Evolutionary conservation across 2,113 vertebrate species (phyloP), one percentile per base, ranked within the genome.

Genomic region (Oreocharis arfaki): DNA sequence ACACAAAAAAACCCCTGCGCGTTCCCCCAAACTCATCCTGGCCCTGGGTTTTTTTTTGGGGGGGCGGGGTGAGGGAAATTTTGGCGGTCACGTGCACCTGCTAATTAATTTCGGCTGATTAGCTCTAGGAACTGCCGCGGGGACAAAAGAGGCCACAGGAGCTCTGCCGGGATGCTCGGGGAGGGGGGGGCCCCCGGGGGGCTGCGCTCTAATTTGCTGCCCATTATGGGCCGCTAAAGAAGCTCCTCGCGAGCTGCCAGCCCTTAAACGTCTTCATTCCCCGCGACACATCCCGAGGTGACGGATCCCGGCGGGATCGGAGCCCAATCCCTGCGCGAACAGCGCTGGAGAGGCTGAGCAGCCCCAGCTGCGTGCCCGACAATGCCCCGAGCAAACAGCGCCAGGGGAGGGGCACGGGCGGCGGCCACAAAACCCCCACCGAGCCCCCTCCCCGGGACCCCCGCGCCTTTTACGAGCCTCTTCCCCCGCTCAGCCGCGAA

Each of bases 331-430:
- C 49, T 94, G 96, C 91, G 98, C 97, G 98, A 98, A 99, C 97
- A 98, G 92, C 73, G 65, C 94, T 86, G 97, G 97, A 98, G 97
- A 46, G 96, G 95, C 75, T 30, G 97, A 97, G 97, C 96, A 95
- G 83, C 89, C 98, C 97, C 98, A 98, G 98, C 98, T 98, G 98
- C 85, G 97, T 90, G 96, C 74, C 97, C 95, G 2, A 91, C 98
- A 97, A 98, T 97, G 97, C 97, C 97, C 97, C 90, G 96, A 94
- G 97, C 97, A 98, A 98, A 99, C 98, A 98, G 97, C 9, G 88
- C 97, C 96, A n/a, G 47, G 98, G 42, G 14, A 42, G 41, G 78
- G 86, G 49, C 53, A 8, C n/a, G 3, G 55, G 71, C n/a, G 26
- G 56, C 28, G 12, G 60, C 86, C 8, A 81, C 81, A 90, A 94